A percentile compares a stretch with the other conserved stretches of the same genome.
Evolutionary conservation across 2,113 vertebrate genomes (phyloP).

Genomic region (Rattus rattus): DNA sequence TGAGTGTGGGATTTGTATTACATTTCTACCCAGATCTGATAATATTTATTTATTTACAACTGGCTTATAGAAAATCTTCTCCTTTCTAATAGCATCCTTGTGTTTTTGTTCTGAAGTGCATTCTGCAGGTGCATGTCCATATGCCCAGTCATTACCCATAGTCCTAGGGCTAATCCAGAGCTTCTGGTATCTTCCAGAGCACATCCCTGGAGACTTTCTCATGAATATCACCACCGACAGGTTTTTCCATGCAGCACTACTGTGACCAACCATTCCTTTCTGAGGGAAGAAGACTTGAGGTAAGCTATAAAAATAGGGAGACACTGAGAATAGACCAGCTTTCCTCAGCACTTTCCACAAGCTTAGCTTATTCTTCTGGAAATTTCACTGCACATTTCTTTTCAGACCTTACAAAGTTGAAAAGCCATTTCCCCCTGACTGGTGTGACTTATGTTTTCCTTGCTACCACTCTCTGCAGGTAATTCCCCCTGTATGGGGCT

Average conservation of each 20-base stretch:
- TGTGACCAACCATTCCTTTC: not conserved
- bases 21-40: not conserved
- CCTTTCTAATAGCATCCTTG: constrained; percentile 18
- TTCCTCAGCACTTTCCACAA: constrained; percentile 52
- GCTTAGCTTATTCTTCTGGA: constrained; percentile 40
- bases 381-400: not conserved
- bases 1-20: not conserved
- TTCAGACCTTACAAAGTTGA: not conserved
- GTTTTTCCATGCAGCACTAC: not conserved
- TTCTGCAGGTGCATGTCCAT: not conserved
- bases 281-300: constrained; percentile 33
- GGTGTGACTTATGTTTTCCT: not conserved
- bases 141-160: not conserved
- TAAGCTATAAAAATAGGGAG: constrained; percentile 66
- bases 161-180: not conserved
- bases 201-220: not conserved
- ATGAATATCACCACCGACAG: not conserved
- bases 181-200: not conserved
- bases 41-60: not conserved
- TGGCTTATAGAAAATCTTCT: not conserved
- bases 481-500: not conserved
- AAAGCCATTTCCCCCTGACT: not conserved
- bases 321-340: constrained; percentile 20
- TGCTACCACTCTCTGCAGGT: not conserved
- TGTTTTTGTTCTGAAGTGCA: constrained; percentile 35